Evolutionary conservation across 2,888 invertebrate species (phyloP), one percentile per base, ranked within the genome.

Genomic region (Tipula lateralis): DNA sequence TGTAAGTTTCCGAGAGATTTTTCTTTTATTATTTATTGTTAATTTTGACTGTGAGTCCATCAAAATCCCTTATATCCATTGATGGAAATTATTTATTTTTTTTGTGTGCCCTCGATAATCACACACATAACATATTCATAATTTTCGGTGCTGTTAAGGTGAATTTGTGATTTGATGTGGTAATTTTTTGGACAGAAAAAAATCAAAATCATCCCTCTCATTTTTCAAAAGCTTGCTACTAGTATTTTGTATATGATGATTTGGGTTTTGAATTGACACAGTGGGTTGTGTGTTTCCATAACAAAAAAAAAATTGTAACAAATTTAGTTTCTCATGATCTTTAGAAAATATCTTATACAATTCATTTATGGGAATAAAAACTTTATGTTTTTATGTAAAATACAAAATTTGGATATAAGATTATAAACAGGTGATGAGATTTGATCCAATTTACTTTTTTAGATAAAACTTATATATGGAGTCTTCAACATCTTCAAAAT

Each of bases 151-250:
- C 24, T 24, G 66, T 66, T 66, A 66, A 66, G 66, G 66, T 66
- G 66, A 66, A 66, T 66, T 66, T 66, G 66, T 66, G 66, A 66
- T 66, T 66, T 66, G 66, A 66, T 66, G 66, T 66, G 66, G 66
- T 66, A 66, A 24, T 66, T 66, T 66, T 50, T 50, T 24, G 24
- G 66, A 66, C 24, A 66, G 24, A 66, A 66, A 66, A 66, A 66
- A 66, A 13, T 24, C 66, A 66, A 66, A 66, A 66, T 66, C 66
- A 66, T 66, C 66, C 66, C 66, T 66, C 66, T 66, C 66, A 24
- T 66, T 66, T 66, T 24, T 66, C 9, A 66, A 66, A 66, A 24
- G 12, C 24, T 66, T 66, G 24, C 24, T 24, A 66, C n/a, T n/a
- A n/a, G n/a, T n/a, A n/a, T n/a, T n/a, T 66, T 66, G 19, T 66